Conservation (phyloP, 2,888 invertebrate genomes). For the Augiades crinisus region DNA sequence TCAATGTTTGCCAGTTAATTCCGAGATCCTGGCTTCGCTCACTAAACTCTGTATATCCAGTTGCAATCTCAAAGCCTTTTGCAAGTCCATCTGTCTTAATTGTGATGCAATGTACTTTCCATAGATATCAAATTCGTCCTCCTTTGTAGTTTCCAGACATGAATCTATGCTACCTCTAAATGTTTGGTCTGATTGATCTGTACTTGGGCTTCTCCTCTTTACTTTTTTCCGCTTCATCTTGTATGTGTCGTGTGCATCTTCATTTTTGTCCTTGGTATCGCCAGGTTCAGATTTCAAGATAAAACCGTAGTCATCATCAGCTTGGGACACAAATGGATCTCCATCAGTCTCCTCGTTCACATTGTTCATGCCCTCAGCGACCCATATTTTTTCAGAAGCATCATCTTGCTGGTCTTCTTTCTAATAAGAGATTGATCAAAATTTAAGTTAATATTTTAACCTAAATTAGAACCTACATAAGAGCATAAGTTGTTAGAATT, state of each 20-base stretch:
- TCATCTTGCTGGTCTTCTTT: constrained; percentile 25
- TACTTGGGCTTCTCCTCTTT: constrained; percentile 45
- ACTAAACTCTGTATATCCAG: constrained; percentile 67
- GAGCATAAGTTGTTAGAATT: too few relatives aligned
- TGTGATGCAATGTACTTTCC: constrained; percentile 71
- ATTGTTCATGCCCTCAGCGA: constrained; percentile 24
- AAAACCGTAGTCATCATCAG: constrained; percentile 43
- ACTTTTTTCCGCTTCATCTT: constrained; percentile 52
- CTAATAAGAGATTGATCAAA: constrained; percentile 14
- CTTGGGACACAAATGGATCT: constrained; percentile 42
- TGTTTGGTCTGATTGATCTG: constrained; percentile 47
- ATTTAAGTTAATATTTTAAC: too few relatives aligned
- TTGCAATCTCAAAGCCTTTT: constrained; percentile 60
- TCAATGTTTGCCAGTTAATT: constrained; percentile 34
- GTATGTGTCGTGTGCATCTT: constrained; percentile 12
- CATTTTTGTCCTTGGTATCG: constrained; percentile 29
- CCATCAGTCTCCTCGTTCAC: constrained; percentile 26
- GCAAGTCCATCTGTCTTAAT: constrained; percentile 61
- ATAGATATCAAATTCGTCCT: constrained; percentile 74
- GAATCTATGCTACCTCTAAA: constrained; percentile 44
- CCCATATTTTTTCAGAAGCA: constrained; percentile 30
- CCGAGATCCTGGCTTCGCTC: constrained; percentile 62
- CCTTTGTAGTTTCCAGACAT: constrained; percentile 39
- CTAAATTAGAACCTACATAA: too few relatives aligned
- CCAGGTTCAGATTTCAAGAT: constrained; percentile 48